phyloP scores from a whole-genome alignment of 2,888 invertebrate species.

The Nudaria mundana region DNA sequence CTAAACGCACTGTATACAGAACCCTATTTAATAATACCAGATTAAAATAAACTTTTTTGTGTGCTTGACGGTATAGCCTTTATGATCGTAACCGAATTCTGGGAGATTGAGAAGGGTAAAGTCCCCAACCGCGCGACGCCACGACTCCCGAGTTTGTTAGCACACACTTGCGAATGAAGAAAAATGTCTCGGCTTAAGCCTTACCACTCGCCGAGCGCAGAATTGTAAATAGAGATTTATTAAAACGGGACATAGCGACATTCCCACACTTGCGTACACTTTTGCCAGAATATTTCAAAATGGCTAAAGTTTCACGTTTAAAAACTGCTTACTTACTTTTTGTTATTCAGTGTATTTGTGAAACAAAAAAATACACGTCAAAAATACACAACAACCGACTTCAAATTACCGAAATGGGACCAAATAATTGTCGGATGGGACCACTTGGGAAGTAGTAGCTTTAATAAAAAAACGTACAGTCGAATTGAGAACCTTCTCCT shows the following conservation, averaged over 20 bases:
- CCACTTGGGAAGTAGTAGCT: no score
- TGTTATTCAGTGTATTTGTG: no score
- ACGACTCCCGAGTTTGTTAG: constrained; percentile 66
- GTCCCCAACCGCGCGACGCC: constrained; percentile 48
- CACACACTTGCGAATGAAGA: constrained; percentile 76
- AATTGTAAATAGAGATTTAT: constrained; percentile 79
- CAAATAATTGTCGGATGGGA: no score
- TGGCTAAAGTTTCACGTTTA: constrained; percentile 45
- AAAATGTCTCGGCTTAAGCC: constrained; percentile 78
- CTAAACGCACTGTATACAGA: no score
- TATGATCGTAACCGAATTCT: constrained; percentile 58
- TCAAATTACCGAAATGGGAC: no score
- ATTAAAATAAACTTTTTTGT: constrained; percentile 41
- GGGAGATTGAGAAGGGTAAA: constrained; percentile 60
- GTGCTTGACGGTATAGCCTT: constrained; percentile 30
- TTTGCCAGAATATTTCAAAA: constrained; percentile 45
- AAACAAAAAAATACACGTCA: no score
- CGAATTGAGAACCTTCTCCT: no score
- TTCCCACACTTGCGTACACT: constrained; percentile 54
- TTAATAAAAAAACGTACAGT: no score
- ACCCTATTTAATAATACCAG: constrained; percentile 36
- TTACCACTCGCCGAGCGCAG: constrained; percentile 68
- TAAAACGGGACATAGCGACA: constrained; percentile 69
- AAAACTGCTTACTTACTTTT: constrained; percentile 12
- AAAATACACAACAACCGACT: no score